Base-by-base conservation (phyloP, 2,797 vertebrate genomes). In the Odontamblyopus lacepedii region DNA sequence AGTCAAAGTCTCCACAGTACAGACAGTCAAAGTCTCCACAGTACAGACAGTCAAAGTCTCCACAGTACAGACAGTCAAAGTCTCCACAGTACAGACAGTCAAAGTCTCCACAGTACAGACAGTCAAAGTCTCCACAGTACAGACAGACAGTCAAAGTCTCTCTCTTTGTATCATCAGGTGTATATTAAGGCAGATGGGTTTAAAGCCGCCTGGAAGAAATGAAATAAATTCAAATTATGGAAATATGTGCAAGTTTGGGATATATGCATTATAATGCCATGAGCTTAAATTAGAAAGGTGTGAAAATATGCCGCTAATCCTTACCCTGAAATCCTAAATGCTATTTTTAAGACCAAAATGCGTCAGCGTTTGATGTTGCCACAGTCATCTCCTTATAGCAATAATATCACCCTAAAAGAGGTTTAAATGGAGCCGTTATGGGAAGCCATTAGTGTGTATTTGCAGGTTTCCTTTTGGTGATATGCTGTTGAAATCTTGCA, bases 291-390 rank as follows among this genome's bases (percentile, higher is more conserved):
- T 59, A 26, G 26, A 29, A 59, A 59, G 56, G 56, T 59, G 26
- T 60, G 27, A 18, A 60, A 30, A 60, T 26, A 60, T 12, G 9
- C 57, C 13, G 56, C 23, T 59, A 59, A 29, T 30, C 57, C 27
- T 60, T 60, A 27, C 57, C 57, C 57, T 60, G 57, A 59, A 29
- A 59, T 5, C 26, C 57, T 59, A 30, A 60, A 30, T 29, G 57
- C 27, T 60, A 18, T 18, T 29, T 60, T 29, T 15, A 60, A 60
- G 27, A 29, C 57, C 26, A 60, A 60, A 15, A 60, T 30, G 57
- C 13, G 27, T 60, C 27, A 60, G 57, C 57, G 29, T 59, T 29
- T 27, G 57, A 60, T 60, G 57, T 60, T 60, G 26, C 57, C 57
- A 60, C 26, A 29, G 57, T 27, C 12, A 13, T 60, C 27, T 60